Conservation (phyloP, 2,797 vertebrate species). For the Falco peregrinus region DNA sequence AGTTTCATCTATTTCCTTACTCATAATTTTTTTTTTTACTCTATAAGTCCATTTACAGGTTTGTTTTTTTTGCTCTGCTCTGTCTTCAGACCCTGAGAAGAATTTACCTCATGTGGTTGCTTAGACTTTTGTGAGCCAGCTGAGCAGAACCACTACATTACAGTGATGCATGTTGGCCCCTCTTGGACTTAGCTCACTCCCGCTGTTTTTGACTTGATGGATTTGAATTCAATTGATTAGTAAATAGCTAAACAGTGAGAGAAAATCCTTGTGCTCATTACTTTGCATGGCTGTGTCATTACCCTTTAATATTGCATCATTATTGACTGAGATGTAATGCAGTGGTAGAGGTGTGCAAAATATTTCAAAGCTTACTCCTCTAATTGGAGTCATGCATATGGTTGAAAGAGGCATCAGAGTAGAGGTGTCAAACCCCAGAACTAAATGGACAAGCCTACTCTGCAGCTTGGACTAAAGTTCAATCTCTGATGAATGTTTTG, state of each 20-base stretch:
- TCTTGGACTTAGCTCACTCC: neutral
- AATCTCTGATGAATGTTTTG: neutral
- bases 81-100: neutral
- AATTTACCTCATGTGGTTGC: constrained; percentile 23
- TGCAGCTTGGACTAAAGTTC: neutral
- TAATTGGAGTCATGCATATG: neutral
- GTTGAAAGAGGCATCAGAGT: neutral
- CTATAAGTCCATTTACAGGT: neutral
- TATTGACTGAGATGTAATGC: constrained; percentile 66
- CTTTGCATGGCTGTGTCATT: constrained; percentile 60
- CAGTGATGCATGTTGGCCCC: neutral
- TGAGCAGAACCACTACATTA: constrained; percentile 4
- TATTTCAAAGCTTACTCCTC: constrained; percentile 44
- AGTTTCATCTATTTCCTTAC: neutral
- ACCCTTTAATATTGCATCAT: constrained; percentile 70
- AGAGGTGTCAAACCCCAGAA: neutral
- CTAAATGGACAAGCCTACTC: neutral
- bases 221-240: constrained; percentile 59
- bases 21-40: neutral
- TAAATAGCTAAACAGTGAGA: constrained; percentile 69
- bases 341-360: constrained; percentile 19
- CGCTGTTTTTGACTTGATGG: constrained; percentile 37
- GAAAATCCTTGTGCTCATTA: constrained; percentile 72
- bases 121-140: neutral
- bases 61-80: neutral